A percentile compares a stretch with the other conserved stretches of the same genome.
Conservation (phyloP, 2,888 invertebrate species). For the Ommatoiulus sabulosus region DNA sequence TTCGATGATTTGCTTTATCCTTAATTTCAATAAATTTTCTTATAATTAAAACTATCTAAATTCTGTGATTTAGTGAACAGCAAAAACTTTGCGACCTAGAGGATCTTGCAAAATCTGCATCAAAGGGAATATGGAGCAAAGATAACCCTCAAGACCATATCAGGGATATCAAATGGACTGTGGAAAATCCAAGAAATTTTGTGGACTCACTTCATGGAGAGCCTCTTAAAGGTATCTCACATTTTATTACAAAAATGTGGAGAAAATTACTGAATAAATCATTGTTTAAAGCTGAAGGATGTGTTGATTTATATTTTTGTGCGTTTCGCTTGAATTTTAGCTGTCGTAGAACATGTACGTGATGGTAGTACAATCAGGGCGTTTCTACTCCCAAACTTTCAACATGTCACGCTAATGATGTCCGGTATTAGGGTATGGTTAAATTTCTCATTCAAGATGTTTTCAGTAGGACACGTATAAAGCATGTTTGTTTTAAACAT, state of each 20-base stretch:
- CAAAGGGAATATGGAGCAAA: constrained; percentile 77
- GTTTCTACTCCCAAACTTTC: constrained; percentile 89
- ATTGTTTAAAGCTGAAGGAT: neutral
- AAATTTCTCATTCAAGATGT: neutral
- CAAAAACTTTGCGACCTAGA: constrained; percentile 82
- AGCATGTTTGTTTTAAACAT: neutral
- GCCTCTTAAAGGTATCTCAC: constrained; percentile 74
- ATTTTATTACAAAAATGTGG: neutral
- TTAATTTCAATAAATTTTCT: neutral
- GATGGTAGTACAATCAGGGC: constrained; percentile 96
- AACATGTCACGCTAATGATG: constrained; percentile 93
- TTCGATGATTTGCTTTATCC: neutral
- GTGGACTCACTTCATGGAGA: constrained; percentile 88
- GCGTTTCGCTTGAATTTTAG: constrained; percentile 66
- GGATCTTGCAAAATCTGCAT: constrained; percentile 87
- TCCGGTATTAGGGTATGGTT: constrained; percentile 84
- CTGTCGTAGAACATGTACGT: constrained; percentile 96
- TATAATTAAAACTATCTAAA: neutral
- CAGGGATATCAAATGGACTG: constrained; percentile 87
- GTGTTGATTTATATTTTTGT: neutral
- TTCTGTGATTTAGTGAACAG: constrained; percentile 66
- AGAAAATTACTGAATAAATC: neutral
- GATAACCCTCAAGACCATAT: constrained; percentile 75
- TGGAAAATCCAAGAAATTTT: constrained; percentile 85
- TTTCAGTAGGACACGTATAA: neutral